Percentiles rank a stretch among this genome's conserved stretches.
Evolutionary conservation across 2,797 vertebrate species (phyloP).

Genomic region (Sebastes minor): DNA sequence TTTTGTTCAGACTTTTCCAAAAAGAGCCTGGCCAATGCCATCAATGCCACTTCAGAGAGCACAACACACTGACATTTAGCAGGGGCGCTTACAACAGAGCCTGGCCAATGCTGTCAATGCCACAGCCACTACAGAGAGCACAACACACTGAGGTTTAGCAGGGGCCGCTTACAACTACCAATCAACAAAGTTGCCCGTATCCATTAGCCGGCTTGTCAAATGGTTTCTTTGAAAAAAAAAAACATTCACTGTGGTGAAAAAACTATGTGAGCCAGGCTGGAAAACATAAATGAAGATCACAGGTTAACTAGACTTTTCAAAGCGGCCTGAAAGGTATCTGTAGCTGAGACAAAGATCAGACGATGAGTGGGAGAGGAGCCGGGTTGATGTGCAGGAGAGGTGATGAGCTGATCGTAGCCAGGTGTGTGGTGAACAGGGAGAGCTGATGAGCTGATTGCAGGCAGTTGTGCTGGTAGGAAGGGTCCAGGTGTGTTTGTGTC

Average conservation of each 20-base stretch:
- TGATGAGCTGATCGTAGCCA: not conserved
- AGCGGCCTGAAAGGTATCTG: not conserved
- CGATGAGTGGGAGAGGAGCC: not conserved
- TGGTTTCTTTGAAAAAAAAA: not conserved
- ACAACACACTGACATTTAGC: not conserved
- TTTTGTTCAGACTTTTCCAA: not conserved
- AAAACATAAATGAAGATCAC: not conserved
- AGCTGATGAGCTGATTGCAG: not conserved
- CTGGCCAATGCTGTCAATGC: not conserved
- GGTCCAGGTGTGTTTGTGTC: not conserved
- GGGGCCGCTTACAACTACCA: not conserved
- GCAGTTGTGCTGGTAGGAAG: not conserved
- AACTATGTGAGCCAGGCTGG: not conserved
- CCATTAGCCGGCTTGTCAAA: not conserved
- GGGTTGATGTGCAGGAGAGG: not conserved
- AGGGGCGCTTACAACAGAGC: not conserved
- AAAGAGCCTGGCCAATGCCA: not conserved
- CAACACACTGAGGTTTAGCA: not conserved
- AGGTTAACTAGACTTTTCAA: not conserved
- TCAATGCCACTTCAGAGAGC: not conserved
- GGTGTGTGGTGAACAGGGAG: not conserved
- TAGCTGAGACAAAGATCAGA: not conserved
- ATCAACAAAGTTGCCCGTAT: not conserved
- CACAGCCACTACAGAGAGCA: not conserved
- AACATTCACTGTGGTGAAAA: not conserved